Evolutionary conservation across 2,113 vertebrate species (phyloP).

Genomic region (Pluvialis apricaria): DNA sequence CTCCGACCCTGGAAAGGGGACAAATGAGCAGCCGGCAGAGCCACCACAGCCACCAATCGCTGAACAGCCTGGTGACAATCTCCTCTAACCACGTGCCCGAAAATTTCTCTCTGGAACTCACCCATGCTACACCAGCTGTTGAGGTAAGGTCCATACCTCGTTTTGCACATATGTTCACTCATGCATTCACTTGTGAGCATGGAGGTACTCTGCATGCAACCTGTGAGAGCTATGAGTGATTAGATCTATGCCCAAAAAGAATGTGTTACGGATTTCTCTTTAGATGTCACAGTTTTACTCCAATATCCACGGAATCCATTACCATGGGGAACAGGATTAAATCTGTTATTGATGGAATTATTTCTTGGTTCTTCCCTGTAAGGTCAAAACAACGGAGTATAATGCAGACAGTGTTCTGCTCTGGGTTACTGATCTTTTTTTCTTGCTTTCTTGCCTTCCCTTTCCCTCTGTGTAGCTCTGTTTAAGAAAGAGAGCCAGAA

Average conservation of each 20-base stretch:
- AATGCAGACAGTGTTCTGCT: neutral
- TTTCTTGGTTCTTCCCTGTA: neutral
- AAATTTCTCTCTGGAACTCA: constrained; percentile 91
- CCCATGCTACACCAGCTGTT: constrained; percentile 91
- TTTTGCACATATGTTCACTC: neutral
- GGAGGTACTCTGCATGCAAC: neutral
- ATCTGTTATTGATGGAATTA: neutral
- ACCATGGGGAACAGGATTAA: neutral
- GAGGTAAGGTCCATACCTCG: constrained; percentile 81
- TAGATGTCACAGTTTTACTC: neutral
- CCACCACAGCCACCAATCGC: constrained; percentile 93
- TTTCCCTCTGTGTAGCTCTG: neutral
- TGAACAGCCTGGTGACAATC: constrained; percentile 97
- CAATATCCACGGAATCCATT: neutral
- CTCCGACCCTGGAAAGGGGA: constrained; percentile 87
- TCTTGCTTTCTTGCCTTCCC: neutral
- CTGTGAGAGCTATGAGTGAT: neutral
- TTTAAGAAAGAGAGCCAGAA: neutral
- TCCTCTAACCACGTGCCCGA: constrained; percentile 94
- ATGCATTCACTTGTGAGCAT: neutral
- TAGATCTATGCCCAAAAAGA: neutral
- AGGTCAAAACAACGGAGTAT: neutral
- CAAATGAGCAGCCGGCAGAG: constrained; percentile 90
- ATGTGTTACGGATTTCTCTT: neutral
- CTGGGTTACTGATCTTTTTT: neutral